phyloP scores from a whole-genome alignment of 2,888 invertebrate species.

The Lithophane leautieri region DNA sequence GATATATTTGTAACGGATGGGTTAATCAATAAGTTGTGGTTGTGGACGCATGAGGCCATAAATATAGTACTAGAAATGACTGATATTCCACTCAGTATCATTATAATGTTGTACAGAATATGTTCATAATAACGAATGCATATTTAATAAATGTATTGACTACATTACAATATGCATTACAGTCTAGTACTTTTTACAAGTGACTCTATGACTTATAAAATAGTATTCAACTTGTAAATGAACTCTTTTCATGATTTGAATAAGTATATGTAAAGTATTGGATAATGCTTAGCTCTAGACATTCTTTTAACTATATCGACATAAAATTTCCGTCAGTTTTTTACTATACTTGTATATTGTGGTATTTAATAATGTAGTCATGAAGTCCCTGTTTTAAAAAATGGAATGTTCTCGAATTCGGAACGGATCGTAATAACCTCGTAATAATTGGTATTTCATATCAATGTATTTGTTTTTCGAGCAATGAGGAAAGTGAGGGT shows the following conservation, averaged over 20 bases:
- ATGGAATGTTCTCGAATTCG: conserved; percentile 66
- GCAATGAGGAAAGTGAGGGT: conserved; percentile 70
- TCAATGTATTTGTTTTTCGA: conserved; percentile 68
- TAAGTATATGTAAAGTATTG: conserved; percentile 74
- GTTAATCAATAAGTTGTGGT: conserved; percentile 79
- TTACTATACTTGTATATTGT: conserved; percentile 79
- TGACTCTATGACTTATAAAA: conserved; percentile 66
- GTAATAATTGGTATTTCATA: conserved; percentile 72
- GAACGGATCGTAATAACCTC: conserved; percentile 70
- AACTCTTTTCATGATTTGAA: conserved; percentile 72
- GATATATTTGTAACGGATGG: conserved; percentile 76
- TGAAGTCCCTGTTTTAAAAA: conserved; percentile 66
- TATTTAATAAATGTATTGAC: conserved; percentile 66
- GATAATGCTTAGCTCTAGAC: conserved; percentile 83
- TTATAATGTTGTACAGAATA: conserved; percentile 73
- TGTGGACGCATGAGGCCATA: conserved; percentile 83
- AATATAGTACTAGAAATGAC: conserved; percentile 77
- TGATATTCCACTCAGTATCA: conserved; percentile 76
- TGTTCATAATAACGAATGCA: conserved; percentile 68
- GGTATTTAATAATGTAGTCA: conserved; percentile 70
- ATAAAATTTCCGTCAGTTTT: conserved; percentile 79
- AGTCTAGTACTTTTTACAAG: conserved; percentile 68
- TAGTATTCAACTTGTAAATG: conserved; percentile 75
- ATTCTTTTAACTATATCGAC: conserved; percentile 82
- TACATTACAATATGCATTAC: conserved; percentile 66